A percentile compares a stretch with the other conserved stretches of the same genome.
Conservation (phyloP, 2,797 vertebrate species). For the Chaetodon trifasciatus region DNA sequence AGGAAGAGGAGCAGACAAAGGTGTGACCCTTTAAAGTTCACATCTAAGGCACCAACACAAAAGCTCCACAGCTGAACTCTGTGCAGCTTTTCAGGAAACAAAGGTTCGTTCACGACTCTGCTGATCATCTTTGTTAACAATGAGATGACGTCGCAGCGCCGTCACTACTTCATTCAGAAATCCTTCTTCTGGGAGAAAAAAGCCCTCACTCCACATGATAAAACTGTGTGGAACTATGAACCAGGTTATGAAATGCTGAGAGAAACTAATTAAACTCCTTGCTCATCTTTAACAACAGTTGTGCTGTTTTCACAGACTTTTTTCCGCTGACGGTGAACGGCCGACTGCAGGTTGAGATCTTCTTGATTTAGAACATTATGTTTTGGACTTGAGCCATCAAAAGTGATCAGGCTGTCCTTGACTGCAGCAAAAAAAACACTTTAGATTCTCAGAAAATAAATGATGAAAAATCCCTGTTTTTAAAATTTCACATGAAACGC, state of each 20-base stretch:
- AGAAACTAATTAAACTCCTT: background rate
- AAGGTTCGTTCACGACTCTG: no score
- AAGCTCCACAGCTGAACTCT: no score
- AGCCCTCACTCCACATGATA: no score
- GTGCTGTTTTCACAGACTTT: background rate
- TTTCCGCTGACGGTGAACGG: background rate
- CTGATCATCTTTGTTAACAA: no score
- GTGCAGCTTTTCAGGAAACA: no score
- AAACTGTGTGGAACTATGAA: no score
- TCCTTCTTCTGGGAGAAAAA: no score
- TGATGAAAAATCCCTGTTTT: background rate
- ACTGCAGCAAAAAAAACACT: background rate
- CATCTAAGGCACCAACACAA: no score
- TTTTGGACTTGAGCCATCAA: background rate
- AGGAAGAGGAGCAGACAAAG: background rate
- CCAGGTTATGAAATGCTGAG: background rate
- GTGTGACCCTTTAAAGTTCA: no score
- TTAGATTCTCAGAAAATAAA: background rate
- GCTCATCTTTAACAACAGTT: background rate
- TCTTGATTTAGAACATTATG: background rate
- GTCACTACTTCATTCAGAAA: no score
- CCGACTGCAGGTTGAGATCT: background rate
- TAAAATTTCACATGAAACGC: background rate
- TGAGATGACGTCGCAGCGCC: no score
- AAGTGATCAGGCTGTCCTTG: background rate